phyloP scores from a whole-genome alignment of 2,797 vertebrate genomes.

The Borostomias antarcticus region DNA sequence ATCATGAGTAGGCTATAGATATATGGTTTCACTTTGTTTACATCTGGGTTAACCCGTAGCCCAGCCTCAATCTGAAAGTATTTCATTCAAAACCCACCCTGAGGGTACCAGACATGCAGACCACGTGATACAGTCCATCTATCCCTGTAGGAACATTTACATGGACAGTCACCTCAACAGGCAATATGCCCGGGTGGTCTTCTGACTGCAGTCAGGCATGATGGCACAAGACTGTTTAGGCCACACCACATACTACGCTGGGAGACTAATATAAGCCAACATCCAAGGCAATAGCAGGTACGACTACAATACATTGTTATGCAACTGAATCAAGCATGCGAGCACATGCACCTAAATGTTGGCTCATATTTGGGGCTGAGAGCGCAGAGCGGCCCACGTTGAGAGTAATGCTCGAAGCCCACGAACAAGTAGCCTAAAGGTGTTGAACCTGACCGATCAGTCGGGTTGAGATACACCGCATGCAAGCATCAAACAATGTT shows the following conservation, averaged over 20 bases:
- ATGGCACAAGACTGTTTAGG: too few species aligned
- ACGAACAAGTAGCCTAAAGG: constrained; percentile 1
- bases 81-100: constrained; percentile 1
- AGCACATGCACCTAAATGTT: not conserved
- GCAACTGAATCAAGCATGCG: not conserved
- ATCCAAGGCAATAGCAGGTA: not conserved
- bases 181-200: too few species aligned
- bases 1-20: too few species aligned
- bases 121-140: too few species aligned
- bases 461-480: constrained; percentile 57
- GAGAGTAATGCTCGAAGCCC: not conserved
- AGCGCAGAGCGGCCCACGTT: constrained; percentile 18
- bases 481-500: constrained; percentile 6
- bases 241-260: too few species aligned
- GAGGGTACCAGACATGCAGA: too few species aligned
- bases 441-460: not conserved
- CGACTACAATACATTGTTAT: too few species aligned
- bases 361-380: not conserved
- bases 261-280: not conserved
- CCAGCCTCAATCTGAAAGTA: not conserved
- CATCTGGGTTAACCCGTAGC: not conserved
- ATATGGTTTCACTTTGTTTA: constrained; percentile 9
- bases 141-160: too few species aligned
- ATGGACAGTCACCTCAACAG: too few species aligned
- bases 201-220: too few species aligned